Base-by-base conservation (phyloP, 1,140 invertebrate species). In the Sarcophaga peregrina region DNA sequence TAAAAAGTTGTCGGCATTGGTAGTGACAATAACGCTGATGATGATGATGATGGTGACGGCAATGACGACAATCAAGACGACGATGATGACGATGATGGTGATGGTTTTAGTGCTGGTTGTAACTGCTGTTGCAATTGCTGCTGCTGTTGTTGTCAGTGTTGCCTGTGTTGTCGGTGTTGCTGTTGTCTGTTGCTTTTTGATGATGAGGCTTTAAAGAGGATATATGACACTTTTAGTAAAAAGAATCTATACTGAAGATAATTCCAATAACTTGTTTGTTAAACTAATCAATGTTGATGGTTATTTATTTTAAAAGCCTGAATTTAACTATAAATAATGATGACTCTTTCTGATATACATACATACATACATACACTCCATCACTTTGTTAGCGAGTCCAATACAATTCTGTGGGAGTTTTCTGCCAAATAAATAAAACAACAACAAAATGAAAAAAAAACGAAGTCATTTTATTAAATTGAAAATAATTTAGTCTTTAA, bases 1-100 rank as follows among this genome's bases (percentile, higher is more conserved):
- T 72, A 85, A 86, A 84, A 85, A 86, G 85, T 37, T 37, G 25
- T 84, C 68, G 80, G 46, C 80, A 68, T 62, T 62, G 80, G 25
- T 50, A 81, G 54, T 62, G 80, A 81, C 52, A 54, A 80, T 17
- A 76, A 76, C 74, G 47, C 74, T 47, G 47, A 76, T 25, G 62
- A 68, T 68, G 62, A 4, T n/a, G 62, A 20, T 68, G 62, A 68
- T 25, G 54, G 15, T n/a, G 25, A 74, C 73, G 25, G 25, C 17
- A 17, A 74, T 46, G 45, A 74, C 25, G 73, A 37, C 25, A 37
- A 76, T 25, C n/a, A 68, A 20, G 62, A 15, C 17, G 17, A 68
- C 20, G 62, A 68, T 25, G 54, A 58, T n/a, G 25, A 74, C 73
- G 25, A 74, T 20, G 45, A 74, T 46, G 45, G 25, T 74, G 73